phyloP scores from a whole-genome alignment of 1,140 invertebrate genomes.

The Drosophila repletoides region DNA sequence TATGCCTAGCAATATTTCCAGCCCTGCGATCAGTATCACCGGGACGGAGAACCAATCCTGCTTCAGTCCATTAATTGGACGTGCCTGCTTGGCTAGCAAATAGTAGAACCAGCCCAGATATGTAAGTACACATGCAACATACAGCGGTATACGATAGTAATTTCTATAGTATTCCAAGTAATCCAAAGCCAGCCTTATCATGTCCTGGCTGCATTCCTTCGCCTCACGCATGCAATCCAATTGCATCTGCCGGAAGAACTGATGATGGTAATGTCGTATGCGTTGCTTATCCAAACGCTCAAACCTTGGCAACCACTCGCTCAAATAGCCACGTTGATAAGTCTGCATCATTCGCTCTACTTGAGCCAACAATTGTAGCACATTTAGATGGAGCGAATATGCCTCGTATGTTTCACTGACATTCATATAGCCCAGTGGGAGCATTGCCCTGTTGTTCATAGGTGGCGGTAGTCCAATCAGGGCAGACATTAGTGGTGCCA shows the following conservation, averaged over 20 bases:
- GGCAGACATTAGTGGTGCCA: constrained; percentile 93
- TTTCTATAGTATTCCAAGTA: constrained; percentile 89
- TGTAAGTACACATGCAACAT: constrained; percentile 84
- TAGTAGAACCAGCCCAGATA: constrained; percentile 87
- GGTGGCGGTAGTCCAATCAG: constrained; percentile 94
- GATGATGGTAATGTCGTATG: constrained; percentile 12
- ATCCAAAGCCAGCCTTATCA: constrained; percentile 78
- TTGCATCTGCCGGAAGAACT: constrained; percentile 10
- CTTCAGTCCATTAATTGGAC: neutral
- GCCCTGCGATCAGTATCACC: neutral
- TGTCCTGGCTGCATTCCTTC: constrained; percentile 3
- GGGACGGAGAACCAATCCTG: neutral
- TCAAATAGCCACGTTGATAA: constrained; percentile 40
- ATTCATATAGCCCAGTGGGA: constrained; percentile 86
- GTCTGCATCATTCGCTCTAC: constrained; percentile 83
- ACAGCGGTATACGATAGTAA: constrained; percentile 87
- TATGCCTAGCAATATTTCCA: constrained; percentile 21
- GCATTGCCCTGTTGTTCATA: constrained; percentile 92
- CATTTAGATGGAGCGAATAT: constrained; percentile 87
- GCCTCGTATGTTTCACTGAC: constrained; percentile 84
- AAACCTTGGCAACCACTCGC: constrained; percentile 32
- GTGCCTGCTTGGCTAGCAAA: constrained; percentile 24
- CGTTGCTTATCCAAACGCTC: constrained; percentile 9
- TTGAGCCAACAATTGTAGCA: constrained; percentile 88
- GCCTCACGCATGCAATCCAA: constrained; percentile 13